Conservation (phyloP, 2,113 vertebrate species). For the Ardeotis arabs region DNA sequence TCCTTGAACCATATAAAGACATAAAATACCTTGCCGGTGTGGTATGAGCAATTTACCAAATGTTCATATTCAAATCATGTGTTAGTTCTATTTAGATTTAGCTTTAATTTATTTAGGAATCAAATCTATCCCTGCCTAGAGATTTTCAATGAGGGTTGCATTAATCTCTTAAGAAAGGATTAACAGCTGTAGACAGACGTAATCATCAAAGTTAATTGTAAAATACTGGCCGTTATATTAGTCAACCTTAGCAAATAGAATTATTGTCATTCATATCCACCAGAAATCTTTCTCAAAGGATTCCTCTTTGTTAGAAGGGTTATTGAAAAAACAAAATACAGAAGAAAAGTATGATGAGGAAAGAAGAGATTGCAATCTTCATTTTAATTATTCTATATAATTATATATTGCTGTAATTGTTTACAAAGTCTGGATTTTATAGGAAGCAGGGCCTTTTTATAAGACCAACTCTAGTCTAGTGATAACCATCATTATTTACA, state of each 20-base stretch:
- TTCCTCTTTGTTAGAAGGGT: background rate
- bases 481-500: slow-evolving; percentile 36
- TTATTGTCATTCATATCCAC: background rate
- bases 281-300: background rate
- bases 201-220: slow-evolving; percentile 58
- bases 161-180: slow-evolving; percentile 65
- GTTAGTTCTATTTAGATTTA: slow-evolving; percentile 46
- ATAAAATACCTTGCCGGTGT: background rate
- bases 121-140: slow-evolving; percentile 18
- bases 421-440: slow-evolving; percentile 29
- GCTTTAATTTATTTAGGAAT: slow-evolving; percentile 54
- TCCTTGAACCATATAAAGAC: background rate
- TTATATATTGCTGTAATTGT: slow-evolving; percentile 18
- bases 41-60: background rate
- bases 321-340: background rate
- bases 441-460: background rate
- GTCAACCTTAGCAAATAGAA: background rate
- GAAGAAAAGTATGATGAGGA: background rate
- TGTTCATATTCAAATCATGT: background rate
- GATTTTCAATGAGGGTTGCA: slow-evolving; percentile 23
- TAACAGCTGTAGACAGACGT: slow-evolving; percentile 55
- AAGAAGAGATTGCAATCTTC: slow-evolving; percentile 22
- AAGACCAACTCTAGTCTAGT: background rate
- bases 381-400: slow-evolving; percentile 22
- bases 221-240: slow-evolving; percentile 37